Conservation (phyloP, 2,113 vertebrate genomes). For the Hiodon alosoides region DNA sequence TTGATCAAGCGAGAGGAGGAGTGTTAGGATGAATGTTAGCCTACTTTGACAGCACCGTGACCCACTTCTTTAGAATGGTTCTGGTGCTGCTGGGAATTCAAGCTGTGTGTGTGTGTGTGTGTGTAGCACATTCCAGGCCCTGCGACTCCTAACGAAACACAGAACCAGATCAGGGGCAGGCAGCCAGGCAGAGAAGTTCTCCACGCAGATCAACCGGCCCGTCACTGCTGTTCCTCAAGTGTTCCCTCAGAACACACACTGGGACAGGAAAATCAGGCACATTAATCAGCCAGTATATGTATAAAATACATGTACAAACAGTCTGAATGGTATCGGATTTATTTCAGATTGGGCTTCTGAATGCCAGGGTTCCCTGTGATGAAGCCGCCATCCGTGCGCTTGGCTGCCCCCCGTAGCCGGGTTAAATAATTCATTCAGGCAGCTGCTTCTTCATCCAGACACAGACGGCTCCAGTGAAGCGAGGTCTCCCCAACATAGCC, state of each 20-base stretch:
- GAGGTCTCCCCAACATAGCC: no score
- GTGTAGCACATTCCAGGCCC: no score
- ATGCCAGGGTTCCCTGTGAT: no score
- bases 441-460: slow-evolving; percentile 18
- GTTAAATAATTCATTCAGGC: slow-evolving; percentile 41
- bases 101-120: background rate
- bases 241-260: background rate
- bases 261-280: background rate
- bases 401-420: slow-evolving; percentile 26
- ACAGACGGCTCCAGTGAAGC: background rate
- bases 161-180: background rate
- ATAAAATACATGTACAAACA: background rate
- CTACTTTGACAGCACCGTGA: slow-evolving; percentile 26
- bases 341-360: background rate
- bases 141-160: no score
- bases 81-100: background rate
- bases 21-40: slow-evolving; percentile 18
- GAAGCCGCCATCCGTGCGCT: slow-evolving; percentile 7
- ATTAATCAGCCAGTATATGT: background rate
- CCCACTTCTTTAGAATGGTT: slow-evolving; percentile 25
- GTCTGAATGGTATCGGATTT: background rate
- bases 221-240: background rate
- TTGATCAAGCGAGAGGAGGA: background rate
- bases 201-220: background rate
- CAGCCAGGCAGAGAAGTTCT: background rate